A percentile compares a stretch with the other conserved stretches of the same genome.
phyloP scores from a whole-genome alignment of 2,113 vertebrate genomes.

The Malaclemys terrapin region DNA sequence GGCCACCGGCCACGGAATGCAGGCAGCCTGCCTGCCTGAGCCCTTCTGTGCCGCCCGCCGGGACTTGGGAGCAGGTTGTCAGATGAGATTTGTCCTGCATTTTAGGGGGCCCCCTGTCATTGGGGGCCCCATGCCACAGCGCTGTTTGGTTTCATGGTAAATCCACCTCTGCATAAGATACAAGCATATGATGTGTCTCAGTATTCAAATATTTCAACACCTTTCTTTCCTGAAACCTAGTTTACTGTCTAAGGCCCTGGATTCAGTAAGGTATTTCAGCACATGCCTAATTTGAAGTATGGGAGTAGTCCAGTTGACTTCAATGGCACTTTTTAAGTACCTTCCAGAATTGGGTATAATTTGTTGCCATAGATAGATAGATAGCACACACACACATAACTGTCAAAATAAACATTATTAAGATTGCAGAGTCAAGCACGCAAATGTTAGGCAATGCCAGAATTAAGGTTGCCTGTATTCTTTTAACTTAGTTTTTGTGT shows the following conservation, averaged over 20 bases:
- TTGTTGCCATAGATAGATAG: slow-evolving; percentile 34
- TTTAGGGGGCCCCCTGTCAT: too few species aligned
- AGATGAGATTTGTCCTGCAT: too few species aligned
- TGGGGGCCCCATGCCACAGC: too few species aligned
- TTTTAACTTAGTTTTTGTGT: background rate
- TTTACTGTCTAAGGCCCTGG: background rate
- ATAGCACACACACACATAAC: slow-evolving; percentile 28
- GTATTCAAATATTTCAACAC: fast-evolving
- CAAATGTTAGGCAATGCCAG: slow-evolving; percentile 52
- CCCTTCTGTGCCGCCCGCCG: too few species aligned
- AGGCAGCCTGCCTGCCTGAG: too few species aligned
- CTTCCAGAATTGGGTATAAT: slow-evolving; percentile 47
- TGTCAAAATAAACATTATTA: slow-evolving; percentile 38
- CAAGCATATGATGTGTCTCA: background rate
- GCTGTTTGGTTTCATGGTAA: too few species aligned
- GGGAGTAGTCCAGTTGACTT: background rate
- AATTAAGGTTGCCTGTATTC: background rate
- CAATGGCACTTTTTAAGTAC: slow-evolving; percentile 7
- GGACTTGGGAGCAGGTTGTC: too few species aligned
- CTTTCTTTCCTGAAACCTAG: background rate
- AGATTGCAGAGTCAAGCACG: background rate
- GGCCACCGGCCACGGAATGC: too few species aligned
- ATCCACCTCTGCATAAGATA: background rate
- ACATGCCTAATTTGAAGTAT: background rate
- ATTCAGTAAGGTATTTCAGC: background rate